These are phyloP conservation scores for Corapipo altera DNA, from an alignment of 2,113 vertebrate genomes.

Conservation along the genomic window DNA sequence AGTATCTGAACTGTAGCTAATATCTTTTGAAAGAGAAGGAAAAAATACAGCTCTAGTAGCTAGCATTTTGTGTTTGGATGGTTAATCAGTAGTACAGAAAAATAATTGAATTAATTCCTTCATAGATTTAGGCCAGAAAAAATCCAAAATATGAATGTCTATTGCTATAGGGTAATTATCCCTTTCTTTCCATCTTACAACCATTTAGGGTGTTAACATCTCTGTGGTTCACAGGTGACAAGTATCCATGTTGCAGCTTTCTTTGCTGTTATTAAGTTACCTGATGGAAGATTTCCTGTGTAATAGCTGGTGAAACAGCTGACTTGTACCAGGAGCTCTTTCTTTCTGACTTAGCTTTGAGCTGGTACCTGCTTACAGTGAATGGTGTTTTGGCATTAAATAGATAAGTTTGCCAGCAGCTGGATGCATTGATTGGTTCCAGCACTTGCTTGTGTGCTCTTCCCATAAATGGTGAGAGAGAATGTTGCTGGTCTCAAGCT, in stretches of 20 bases:
- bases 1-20: slow-evolving; percentile 20
- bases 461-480: not conserved
- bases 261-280: not conserved
- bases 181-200: not conserved
- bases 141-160: not conserved
- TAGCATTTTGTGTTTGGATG: not conserved
- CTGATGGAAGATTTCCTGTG: not conserved
- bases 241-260: not conserved
- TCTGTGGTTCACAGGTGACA: not conserved
- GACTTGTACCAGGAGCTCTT: not conserved
- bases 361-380: not conserved
- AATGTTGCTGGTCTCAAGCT: not conserved
- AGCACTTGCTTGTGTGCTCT: not conserved
- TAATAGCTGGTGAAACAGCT: not conserved
- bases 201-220: not conserved
- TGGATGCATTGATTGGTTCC: not conserved
- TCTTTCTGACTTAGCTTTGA: not conserved
- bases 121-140: not conserved
- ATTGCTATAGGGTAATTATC: not conserved
- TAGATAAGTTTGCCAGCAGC: not conserved
- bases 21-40: slow-evolving; percentile 7
- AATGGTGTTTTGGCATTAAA: not conserved
- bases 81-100: not conserved
- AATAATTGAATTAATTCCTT: not conserved
- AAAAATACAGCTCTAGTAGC: not conserved